Percentiles rank a stretch among this genome's conserved stretches.
These are phyloP conservation scores for Pelmatolapia mariae DNA, from an alignment of 2,113 vertebrate genomes.

Conservation along the genomic window DNA sequence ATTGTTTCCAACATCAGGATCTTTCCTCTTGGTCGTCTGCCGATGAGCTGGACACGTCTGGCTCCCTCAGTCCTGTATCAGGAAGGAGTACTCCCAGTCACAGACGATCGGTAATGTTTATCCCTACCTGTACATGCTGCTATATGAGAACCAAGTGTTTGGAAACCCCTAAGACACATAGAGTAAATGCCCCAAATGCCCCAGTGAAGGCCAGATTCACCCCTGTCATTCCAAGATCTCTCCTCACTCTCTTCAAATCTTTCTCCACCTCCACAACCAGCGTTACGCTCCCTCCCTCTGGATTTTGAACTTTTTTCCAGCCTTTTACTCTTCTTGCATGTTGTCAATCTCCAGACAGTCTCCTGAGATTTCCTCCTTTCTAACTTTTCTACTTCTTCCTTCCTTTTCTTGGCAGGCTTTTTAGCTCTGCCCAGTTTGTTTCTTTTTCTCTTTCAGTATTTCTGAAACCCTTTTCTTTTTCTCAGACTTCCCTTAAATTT, in stretches of 20 bases:
- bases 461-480: constrained; percentile 16
- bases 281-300: constrained; percentile 12
- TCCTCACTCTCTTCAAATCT: constrained; percentile 44
- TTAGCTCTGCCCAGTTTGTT: constrained; percentile 42
- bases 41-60: constrained; percentile 92
- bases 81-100: constrained; percentile 89
- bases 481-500: constrained; percentile 40
- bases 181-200: constrained; percentile 20
- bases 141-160: constrained; percentile 26
- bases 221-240: constrained; percentile 48
- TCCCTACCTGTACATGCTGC: background rate
- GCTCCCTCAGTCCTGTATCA: constrained; percentile 90
- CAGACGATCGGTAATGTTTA: constrained; percentile 85
- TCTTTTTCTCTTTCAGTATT: constrained; percentile 60
- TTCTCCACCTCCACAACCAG: constrained; percentile 9
- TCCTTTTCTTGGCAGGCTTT: constrained; percentile 49
- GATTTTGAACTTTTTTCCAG: constrained; percentile 39
- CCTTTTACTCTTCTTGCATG: constrained; percentile 63
- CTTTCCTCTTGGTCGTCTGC: constrained; percentile 94
- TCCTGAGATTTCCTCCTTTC: constrained; percentile 48
- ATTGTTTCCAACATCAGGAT: constrained; percentile 70
- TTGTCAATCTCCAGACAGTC: constrained; percentile 31
- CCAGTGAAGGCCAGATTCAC: constrained; percentile 49
- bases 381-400: constrained; percentile 26
- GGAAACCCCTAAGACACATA: constrained; percentile 7